Percentiles rank a stretch among this genome's conserved stretches.
phyloP scores from a whole-genome alignment of 2,113 vertebrate genomes.

The Prolemur simus region DNA sequence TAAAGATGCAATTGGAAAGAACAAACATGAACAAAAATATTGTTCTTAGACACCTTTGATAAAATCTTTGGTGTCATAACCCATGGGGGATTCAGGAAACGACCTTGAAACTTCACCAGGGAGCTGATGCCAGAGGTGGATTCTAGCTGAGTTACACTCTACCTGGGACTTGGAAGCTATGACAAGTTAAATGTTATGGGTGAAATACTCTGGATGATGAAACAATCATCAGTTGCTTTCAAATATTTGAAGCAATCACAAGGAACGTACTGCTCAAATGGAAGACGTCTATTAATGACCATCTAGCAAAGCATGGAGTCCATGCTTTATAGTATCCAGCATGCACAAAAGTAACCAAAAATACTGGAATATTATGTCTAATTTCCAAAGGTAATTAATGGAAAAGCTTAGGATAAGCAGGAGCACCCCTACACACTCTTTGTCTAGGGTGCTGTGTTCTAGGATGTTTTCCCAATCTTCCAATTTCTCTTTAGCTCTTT shows the following conservation, averaged over 20 bases:
- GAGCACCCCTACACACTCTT: rapidly evolving
- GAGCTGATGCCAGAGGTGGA: background rate
- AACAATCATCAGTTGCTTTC: background rate
- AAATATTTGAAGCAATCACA: background rate
- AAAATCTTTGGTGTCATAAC: background rate
- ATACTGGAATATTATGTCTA: background rate
- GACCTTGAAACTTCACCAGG: background rate
- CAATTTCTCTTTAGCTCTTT: background rate
- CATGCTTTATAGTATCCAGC: background rate
- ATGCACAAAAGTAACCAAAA: background rate
- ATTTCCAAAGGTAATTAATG: background rate
- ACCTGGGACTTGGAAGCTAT: background rate
- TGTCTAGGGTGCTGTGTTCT: background rate
- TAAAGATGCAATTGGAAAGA: background rate
- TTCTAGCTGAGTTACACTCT: background rate
- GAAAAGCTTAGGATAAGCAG: background rate
- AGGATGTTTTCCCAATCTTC: background rate
- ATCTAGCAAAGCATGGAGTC: background rate
- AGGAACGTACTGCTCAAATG: background rate
- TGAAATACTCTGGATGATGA: background rate
- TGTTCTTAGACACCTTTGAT: background rate
- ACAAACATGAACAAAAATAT: background rate
- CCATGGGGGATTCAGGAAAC: background rate
- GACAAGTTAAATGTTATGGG: background rate
- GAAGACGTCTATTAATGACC: background rate